A percentile compares a stretch with the other conserved stretches of the same genome.
phyloP scores from a whole-genome alignment of 2,797 vertebrate genomes.

The Nothura maculosa region DNA sequence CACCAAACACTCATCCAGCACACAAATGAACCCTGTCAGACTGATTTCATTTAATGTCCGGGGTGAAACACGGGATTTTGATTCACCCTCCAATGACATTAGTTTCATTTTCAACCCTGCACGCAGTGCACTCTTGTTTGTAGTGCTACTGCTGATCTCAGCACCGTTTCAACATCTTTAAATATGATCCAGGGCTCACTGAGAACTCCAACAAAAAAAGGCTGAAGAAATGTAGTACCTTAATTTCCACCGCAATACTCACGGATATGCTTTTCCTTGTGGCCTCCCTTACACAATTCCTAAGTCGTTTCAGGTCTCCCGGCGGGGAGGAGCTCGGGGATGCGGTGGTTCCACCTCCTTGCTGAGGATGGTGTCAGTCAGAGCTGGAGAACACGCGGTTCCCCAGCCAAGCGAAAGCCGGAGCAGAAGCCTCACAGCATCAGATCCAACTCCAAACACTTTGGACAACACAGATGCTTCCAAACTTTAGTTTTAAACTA shows the following conservation, averaged over 20 bases:
- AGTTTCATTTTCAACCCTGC: not conserved
- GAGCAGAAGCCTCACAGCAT: not conserved
- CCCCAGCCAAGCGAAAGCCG: not conserved
- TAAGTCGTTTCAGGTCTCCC: not conserved
- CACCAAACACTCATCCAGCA: not conserved
- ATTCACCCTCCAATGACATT: not conserved
- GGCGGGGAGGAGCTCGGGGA: not conserved
- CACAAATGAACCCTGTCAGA: not conserved
- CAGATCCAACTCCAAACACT: not conserved
- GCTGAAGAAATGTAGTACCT: not conserved
- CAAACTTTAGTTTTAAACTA: not conserved
- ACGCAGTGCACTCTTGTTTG: not conserved
- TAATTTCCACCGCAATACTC: not conserved
- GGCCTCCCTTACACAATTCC: not conserved
- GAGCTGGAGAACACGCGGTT: not conserved
- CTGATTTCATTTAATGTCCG: not conserved
- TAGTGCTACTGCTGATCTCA: not conserved
- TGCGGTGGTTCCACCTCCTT: too few relatives aligned
- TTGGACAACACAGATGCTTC: too few relatives aligned
- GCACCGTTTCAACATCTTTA: not conserved
- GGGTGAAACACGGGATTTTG: not conserved
- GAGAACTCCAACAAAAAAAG: not conserved
- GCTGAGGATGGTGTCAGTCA: not conserved
- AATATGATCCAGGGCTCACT: not conserved
- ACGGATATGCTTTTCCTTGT: not conserved